Percentiles rank a stretch among this genome's conserved stretches.
phyloP scores from a whole-genome alignment of 2,113 vertebrate genomes.

The Picathartes gymnocephalus region DNA sequence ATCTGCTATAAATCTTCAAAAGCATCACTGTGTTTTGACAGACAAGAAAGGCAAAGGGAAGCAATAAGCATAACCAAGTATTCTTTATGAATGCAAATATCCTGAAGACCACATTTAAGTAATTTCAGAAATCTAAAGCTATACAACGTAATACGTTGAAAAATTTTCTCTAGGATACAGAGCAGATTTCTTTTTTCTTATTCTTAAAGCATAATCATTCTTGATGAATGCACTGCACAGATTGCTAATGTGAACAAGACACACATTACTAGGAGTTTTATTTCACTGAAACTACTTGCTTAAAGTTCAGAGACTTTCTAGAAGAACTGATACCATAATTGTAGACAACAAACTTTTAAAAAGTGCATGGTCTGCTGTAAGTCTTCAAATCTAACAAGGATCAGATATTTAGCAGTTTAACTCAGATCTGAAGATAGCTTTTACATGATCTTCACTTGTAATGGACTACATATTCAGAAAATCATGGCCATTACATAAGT shows the following conservation, averaged over 20 bases:
- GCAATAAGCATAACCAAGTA: slow-evolving; percentile 59
- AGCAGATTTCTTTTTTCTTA: slow-evolving; percentile 4
- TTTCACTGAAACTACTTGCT: background rate
- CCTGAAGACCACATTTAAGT: slow-evolving; percentile 61
- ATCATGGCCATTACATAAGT: background rate
- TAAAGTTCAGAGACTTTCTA: background rate
- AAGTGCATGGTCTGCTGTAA: background rate
- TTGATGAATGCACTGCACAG: background rate
- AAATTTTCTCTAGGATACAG: background rate
- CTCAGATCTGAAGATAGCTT: background rate
- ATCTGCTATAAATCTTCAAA: slow-evolving; percentile 72
- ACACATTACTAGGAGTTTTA: background rate
- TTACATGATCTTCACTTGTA: background rate
- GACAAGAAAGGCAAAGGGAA: slow-evolving; percentile 55
- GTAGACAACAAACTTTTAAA: background rate
- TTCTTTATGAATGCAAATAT: slow-evolving; percentile 68
- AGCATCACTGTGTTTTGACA: slow-evolving; percentile 71
- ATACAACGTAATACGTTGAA: background rate
- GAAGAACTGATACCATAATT: background rate
- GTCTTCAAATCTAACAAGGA: background rate
- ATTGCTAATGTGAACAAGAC: background rate
- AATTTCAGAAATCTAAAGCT: slow-evolving; percentile 57
- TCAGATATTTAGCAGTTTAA: background rate
- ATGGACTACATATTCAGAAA: background rate
- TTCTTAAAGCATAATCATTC: background rate